phyloP scores from a whole-genome alignment of 2,113 vertebrate genomes.

The Perca fluviatilis region DNA sequence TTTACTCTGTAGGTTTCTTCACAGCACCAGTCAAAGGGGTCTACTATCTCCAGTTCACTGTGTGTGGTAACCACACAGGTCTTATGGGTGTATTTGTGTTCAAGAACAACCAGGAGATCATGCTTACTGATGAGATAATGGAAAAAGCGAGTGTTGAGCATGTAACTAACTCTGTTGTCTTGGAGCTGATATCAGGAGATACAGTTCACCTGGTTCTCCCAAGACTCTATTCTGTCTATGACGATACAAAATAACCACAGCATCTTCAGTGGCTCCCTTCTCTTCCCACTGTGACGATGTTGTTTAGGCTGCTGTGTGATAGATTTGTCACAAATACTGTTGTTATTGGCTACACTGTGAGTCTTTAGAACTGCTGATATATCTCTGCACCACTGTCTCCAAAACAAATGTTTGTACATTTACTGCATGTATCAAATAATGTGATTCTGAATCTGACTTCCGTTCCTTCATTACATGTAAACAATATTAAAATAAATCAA shows the following conservation, averaged over 20 bases:
- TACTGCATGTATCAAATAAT: background rate
- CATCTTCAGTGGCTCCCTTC: constrained; percentile 37
- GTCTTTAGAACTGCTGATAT: no score
- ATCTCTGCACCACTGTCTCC: no score
- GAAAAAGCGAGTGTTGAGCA: background rate
- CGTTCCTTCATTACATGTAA: no score
- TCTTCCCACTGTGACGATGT: constrained; percentile 17
- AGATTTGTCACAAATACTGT: background rate
- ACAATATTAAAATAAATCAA: no score
- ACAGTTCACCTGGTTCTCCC: constrained; percentile 7
- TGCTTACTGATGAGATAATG: background rate
- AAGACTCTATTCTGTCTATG: background rate
- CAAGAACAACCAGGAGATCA: constrained; percentile 9
- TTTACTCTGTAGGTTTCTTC: constrained; percentile 31
- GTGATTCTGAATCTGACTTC: background rate
- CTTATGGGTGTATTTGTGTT: background rate
- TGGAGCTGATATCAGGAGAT: constrained; percentile 35
- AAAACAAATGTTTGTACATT: no score
- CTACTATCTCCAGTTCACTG: constrained; percentile 29
- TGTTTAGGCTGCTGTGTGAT: background rate
- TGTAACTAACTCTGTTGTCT: constrained; percentile 11
- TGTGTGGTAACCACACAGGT: background rate
- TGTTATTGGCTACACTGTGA: background rate
- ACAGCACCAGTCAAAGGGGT: constrained; percentile 36
- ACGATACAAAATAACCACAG: fast-evolving